Conservation (phyloP, 2,888 invertebrate species). For the Polietes domitor region DNA sequence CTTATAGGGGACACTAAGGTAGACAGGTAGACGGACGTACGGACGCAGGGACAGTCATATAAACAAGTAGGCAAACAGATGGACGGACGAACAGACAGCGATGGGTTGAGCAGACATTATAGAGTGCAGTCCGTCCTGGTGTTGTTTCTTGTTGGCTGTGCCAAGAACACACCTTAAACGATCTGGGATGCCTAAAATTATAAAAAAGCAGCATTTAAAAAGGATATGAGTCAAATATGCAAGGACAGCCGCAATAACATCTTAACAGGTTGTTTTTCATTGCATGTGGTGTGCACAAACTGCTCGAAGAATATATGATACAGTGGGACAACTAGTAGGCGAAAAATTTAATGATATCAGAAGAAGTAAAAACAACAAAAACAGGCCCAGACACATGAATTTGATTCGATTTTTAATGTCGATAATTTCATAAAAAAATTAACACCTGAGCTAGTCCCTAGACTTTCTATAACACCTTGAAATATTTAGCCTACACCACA, state of each 20-base stretch:
- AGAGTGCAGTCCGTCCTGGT: slow-evolving; percentile 1
- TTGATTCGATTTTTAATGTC: no score
- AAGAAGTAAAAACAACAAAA: no score
- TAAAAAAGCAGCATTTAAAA: no score
- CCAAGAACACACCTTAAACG: slow-evolving; percentile 60
- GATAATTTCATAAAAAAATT: no score
- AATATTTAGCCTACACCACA: no score
- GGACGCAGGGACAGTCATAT: slow-evolving; percentile 12
- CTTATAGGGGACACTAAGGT: slow-evolving; percentile 1
- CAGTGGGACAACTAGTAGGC: neutral
- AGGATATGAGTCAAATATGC: slow-evolving; percentile 48
- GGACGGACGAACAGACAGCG: slow-evolving; percentile 5
- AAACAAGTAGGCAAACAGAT: slow-evolving; percentile 27
- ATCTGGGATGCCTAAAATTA: slow-evolving; percentile 52
- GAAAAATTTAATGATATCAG: neutral
- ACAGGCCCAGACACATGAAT: no score
- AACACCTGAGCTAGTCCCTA: no score
- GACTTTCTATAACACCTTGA: no score
- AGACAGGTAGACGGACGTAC: slow-evolving; percentile 17
- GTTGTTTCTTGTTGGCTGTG: slow-evolving; percentile 40
- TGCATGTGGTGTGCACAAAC: neutral
- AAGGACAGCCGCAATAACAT: slow-evolving; percentile 27
- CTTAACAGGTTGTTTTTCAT: slow-evolving; percentile 59
- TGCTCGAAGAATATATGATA: neutral
- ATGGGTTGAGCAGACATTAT: neutral